Evolutionary conservation across 2,888 invertebrate species (phyloP).

Genomic region (Monochamus alternatus): DNA sequence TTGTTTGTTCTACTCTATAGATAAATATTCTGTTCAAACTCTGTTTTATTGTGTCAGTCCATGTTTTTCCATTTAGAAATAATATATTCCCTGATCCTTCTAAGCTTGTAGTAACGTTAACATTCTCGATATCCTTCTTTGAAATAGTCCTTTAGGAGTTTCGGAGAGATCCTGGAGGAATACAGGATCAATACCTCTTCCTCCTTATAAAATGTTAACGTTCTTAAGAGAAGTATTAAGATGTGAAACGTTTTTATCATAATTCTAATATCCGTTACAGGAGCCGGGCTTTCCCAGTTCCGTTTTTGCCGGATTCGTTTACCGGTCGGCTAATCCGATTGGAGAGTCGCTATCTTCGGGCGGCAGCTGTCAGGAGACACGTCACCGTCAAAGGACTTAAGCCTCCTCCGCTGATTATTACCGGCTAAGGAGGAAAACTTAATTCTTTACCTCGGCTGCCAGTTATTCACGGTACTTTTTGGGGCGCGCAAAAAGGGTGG

Average conservation of each 20-base stretch:
- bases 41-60: no score
- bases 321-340: conserved; percentile 63
- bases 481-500: not conserved
- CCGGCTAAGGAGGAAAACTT: conserved; percentile 44
- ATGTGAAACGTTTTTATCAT: conserved; percentile 41
- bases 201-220: conserved; percentile 18
- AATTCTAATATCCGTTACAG: conserved; percentile 61
- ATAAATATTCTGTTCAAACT: no score
- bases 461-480: conserved; percentile 22
- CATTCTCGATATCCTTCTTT: no score
- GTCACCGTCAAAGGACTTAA: conserved; percentile 48
- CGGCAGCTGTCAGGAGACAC: conserved; percentile 55
- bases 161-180: not conserved
- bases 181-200: conserved; percentile 3
- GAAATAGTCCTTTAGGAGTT: not conserved
- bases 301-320: conserved; percentile 63
- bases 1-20: no score
- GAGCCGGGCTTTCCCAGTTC: conserved; percentile 59
- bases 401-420: conserved; percentile 46
- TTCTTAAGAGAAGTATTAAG: conserved; percentile 19
- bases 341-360: conserved; percentile 59
- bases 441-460: conserved; percentile 42
- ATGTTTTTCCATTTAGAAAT: no score
- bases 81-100: no score
- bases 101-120: no score